Conservation (phyloP, 2,113 vertebrate genomes). For the Cyprinodon tularosa region DNA sequence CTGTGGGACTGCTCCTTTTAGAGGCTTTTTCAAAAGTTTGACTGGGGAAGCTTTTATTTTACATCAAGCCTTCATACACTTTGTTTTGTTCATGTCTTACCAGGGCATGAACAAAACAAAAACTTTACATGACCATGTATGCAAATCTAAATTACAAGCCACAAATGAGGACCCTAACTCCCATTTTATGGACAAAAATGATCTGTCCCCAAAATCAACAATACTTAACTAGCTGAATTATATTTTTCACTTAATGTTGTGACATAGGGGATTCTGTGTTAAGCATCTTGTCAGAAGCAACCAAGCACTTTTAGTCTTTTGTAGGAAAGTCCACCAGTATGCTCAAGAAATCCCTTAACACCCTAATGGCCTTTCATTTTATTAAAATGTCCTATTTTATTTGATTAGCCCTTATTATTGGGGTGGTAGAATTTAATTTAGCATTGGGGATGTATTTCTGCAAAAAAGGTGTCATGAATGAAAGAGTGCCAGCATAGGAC, state of each 20-base stretch:
- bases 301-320: conserved; percentile 12
- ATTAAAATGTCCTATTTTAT: conserved; percentile 3
- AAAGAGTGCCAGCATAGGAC: neutral
- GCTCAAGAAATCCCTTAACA: conserved; percentile 14
- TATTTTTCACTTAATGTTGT: neutral
- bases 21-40: too few relatives aligned
- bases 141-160: conserved; percentile 15
- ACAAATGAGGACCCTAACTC: neutral
- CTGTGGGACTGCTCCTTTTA: too few relatives aligned
- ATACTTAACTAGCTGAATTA: conserved; percentile 8
- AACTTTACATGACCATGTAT: neutral
- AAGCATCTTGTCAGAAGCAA: conserved; percentile 11
- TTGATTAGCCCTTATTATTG: conserved; percentile 10
- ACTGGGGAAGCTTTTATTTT: too few relatives aligned
- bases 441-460: neutral
- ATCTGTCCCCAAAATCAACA: conserved; percentile 10
- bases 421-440: conserved; percentile 1
- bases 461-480: neutral
- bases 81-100: neutral
- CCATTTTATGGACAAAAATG: conserved; percentile 7
- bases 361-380: conserved; percentile 20
- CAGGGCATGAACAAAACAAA: too few relatives aligned
- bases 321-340: conserved; percentile 31
- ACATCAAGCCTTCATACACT: too few relatives aligned
- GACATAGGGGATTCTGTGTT: neutral